These are phyloP conservation scores for Pseudoips prasinana DNA, from an alignment of 2,888 invertebrate species.

Conservation along the genomic window DNA sequence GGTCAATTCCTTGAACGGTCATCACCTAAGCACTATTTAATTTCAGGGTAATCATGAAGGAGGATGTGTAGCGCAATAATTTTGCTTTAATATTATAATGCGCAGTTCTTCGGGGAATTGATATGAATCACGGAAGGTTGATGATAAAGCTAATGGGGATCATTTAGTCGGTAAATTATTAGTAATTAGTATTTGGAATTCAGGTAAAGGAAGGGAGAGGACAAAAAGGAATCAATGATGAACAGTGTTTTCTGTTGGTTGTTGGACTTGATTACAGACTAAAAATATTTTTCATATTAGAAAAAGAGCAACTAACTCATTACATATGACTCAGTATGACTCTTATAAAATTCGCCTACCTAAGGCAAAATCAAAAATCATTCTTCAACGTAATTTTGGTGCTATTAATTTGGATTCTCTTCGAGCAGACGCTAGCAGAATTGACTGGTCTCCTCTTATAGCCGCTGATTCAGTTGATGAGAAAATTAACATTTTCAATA, in stretches of 20 bases:
- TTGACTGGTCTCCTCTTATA: too few relatives aligned
- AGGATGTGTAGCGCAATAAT: constrained; percentile 27
- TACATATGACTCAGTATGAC: too few relatives aligned
- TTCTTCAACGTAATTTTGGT: too few relatives aligned
- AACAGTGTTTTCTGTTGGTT: neutral
- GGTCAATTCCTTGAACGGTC: constrained; percentile 17
- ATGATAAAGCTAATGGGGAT: constrained; percentile 21
- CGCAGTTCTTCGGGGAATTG: constrained; percentile 23
- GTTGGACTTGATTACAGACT: too few relatives aligned
- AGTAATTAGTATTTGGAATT: constrained; percentile 22
- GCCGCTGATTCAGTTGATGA: too few relatives aligned
- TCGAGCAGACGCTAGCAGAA: too few relatives aligned
- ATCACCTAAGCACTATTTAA: constrained; percentile 32
- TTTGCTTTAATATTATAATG: constrained; percentile 25
- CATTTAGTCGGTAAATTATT: constrained; percentile 20
- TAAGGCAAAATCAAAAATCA: too few relatives aligned
- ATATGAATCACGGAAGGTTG: constrained; percentile 31
- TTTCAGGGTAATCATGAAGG: constrained; percentile 22
- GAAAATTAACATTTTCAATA: too few relatives aligned
- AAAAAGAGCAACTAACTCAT: too few relatives aligned
- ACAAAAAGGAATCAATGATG: constrained; percentile 4
- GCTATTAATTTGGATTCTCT: too few relatives aligned
- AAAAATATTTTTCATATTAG: too few relatives aligned
- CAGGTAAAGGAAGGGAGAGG: constrained; percentile 9
- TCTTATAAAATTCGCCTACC: too few relatives aligned